These are phyloP conservation scores for Trigoniulus corallinus DNA, from an alignment of 1,140 invertebrate species.

Conservation along the genomic window DNA sequence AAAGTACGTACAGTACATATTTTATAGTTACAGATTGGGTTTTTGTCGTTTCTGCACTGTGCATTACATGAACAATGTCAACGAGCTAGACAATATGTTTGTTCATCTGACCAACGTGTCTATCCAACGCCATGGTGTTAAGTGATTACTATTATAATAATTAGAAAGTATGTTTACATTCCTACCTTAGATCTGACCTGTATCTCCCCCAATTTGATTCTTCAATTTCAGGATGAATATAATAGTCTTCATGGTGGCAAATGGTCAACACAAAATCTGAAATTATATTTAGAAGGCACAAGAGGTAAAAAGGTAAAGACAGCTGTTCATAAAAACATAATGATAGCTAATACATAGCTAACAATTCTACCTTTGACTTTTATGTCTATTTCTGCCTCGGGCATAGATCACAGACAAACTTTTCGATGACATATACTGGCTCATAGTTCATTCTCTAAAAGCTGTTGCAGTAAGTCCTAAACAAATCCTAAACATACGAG, in stretches of 20 bases:
- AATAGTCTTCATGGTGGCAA: conserved; percentile 89
- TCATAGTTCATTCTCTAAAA: conserved; percentile 60
- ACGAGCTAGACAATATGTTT: conserved; percentile 68
- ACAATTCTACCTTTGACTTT: conserved; percentile 34
- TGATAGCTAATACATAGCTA: too few relatives aligned
- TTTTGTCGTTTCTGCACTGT: conserved; percentile 73
- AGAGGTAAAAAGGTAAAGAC: conserved; percentile 68
- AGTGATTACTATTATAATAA: too few relatives aligned
- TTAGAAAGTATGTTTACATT: too few relatives aligned
- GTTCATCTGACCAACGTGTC: conserved; percentile 75
- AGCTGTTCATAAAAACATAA: too few relatives aligned
- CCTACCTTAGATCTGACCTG: too few relatives aligned
- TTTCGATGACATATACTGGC: conserved; percentile 46
- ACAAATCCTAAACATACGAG: neutral
- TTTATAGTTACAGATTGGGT: conserved; percentile 37
- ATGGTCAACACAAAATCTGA: conserved; percentile 77
- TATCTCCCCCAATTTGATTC: too few relatives aligned
- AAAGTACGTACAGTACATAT: too few relatives aligned
- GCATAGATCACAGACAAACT: conserved; percentile 27
- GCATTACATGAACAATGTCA: conserved; percentile 48
- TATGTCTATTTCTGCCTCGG: neutral
- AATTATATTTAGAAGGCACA: conserved; percentile 77
- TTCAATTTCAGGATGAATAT: conserved; percentile 59
- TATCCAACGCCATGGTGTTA: conserved; percentile 70
- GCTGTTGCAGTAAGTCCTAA: conserved; percentile 42